phyloP scores from a whole-genome alignment of 2,113 vertebrate genomes.

The Octodon degus region DNA sequence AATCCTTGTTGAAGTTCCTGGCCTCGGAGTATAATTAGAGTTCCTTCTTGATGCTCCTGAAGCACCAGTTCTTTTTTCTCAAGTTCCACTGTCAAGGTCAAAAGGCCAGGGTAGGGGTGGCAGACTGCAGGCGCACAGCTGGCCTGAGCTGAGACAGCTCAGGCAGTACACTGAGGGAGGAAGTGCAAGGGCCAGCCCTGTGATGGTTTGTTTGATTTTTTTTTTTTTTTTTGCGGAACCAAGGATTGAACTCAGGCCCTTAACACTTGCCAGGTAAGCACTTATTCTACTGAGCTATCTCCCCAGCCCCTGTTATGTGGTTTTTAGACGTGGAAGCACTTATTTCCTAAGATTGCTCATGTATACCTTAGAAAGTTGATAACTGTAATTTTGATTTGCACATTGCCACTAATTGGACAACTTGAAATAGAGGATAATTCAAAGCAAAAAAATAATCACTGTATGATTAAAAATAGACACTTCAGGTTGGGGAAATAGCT shows the following conservation, averaged over 20 bases:
- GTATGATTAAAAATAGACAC: not conserved
- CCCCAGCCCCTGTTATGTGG: no score
- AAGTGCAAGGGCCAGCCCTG: not conserved
- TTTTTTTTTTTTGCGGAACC: no score
- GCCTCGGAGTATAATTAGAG: not conserved
- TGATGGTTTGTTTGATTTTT: no score
- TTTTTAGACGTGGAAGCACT: not conserved
- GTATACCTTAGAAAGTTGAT: slow-evolving; percentile 37
- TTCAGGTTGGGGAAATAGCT: no score
- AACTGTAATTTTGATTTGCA: not conserved
- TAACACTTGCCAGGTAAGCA: no score
- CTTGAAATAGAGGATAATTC: slow-evolving; percentile 44
- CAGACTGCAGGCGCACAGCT: not conserved
- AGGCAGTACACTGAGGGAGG: rapidly evolving
- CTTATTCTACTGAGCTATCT: no score
- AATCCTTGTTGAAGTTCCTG: not conserved
- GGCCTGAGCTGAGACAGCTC: not conserved
- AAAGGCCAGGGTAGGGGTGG: not conserved
- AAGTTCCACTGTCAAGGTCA: not conserved
- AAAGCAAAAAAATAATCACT: slow-evolving; percentile 15
- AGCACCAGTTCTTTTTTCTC: not conserved
- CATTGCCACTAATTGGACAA: not conserved
- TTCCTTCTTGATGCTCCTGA: not conserved
- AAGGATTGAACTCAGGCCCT: no score
- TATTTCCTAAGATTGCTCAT: slow-evolving; percentile 44